Conservation (phyloP, 2,113 vertebrate genomes). For the Sialia sialis region DNA sequence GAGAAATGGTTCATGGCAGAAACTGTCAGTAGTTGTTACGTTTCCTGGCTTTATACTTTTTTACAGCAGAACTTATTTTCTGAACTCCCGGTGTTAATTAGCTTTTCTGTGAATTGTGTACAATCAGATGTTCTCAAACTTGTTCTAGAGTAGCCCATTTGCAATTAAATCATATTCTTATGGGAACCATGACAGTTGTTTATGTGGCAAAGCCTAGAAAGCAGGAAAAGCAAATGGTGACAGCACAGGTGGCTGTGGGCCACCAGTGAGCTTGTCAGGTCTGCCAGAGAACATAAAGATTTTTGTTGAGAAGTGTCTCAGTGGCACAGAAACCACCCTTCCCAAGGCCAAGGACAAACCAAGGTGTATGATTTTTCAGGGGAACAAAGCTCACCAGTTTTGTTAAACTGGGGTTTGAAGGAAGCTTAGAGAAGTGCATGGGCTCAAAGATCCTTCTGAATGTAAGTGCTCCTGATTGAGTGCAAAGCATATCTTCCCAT, state of each 20-base stretch:
- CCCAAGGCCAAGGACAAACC: conserved; percentile 39
- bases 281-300: conserved; percentile 3
- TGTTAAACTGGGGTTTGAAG: conserved; percentile 5
- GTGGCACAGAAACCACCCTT: not conserved
- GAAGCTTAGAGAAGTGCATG: conserved; percentile 55
- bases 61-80: not conserved
- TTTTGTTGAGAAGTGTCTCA: not conserved
- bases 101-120: conserved; percentile 40
- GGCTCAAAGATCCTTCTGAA: conserved; percentile 59
- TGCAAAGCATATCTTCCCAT: conserved; percentile 27
- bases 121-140: not conserved
- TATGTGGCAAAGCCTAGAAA: not conserved
- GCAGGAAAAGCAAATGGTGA: not conserved
- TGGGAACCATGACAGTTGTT: not conserved
- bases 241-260: not conserved
- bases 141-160: not conserved
- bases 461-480: conserved; percentile 54
- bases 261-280: not conserved
- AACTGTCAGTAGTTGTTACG: conserved; percentile 7
- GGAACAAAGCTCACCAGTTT: conserved; percentile 46
- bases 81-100: conserved; percentile 60
- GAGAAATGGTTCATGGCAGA: conserved; percentile 51
- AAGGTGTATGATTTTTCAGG: conserved; percentile 62
- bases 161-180: not conserved
- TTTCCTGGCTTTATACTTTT: conserved; percentile 6